phyloP scores from a whole-genome alignment of 1,140 invertebrate species.

The Drosophila pruinosa region DNA sequence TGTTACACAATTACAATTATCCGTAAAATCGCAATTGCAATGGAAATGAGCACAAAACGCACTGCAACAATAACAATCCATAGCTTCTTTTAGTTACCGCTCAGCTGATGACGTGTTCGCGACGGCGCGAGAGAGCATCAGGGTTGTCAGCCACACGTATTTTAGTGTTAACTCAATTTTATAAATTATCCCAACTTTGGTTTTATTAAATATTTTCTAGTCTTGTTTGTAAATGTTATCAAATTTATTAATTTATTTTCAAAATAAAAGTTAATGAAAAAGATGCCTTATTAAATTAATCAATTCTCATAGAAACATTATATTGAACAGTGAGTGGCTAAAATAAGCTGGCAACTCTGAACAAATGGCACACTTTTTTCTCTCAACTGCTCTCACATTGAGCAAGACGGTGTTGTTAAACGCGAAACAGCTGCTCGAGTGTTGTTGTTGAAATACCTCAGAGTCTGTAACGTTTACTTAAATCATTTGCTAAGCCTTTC shows the following conservation, averaged over 20 bases:
- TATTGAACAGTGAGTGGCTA: neutral
- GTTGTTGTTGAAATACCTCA: neutral
- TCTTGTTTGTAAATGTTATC: too few species aligned
- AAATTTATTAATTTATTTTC: neutral
- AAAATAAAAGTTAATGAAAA: too few species aligned
- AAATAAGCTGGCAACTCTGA: conserved; percentile 36
- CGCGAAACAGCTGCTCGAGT: conserved; percentile 42
- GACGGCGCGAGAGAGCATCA: conserved; percentile 46
- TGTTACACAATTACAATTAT: conserved; percentile 18
- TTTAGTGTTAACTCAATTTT: neutral
- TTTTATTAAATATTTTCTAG: too few species aligned
- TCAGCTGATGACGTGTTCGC: conserved; percentile 73
- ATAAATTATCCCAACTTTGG: too few species aligned
- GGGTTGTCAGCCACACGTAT: conserved; percentile 41
- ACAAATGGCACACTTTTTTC: neutral
- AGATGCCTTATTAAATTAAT: neutral
- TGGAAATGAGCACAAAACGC: conserved; percentile 12
- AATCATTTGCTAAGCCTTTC: neutral
- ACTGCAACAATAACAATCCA: conserved; percentile 50
- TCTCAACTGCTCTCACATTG: conserved; percentile 15
- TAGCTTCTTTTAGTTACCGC: conserved; percentile 31
- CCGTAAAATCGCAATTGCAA: conserved; percentile 38
- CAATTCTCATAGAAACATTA: neutral
- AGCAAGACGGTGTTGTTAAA: conserved; percentile 50
- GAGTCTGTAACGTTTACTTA: neutral